Conservation (phyloP, 2,888 invertebrate genomes). For the Plemyria rubiginata region DNA sequence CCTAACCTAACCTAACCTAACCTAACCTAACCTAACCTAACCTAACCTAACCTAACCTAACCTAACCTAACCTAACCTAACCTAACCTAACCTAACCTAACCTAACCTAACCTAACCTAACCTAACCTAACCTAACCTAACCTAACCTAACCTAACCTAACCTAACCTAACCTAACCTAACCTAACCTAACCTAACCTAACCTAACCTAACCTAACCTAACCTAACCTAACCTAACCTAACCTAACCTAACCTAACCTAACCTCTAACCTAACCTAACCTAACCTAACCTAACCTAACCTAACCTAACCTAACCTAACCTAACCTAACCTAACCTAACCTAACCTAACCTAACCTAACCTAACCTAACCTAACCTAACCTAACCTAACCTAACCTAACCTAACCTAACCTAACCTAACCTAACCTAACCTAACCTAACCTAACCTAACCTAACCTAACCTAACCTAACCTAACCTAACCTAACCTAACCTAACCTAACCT, state of each 20-base stretch:
- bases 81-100: slow-evolving; percentile 35
- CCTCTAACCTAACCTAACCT: not conserved
- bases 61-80: slow-evolving; percentile 1
- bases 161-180: slow-evolving; percentile 34
- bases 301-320: slow-evolving; percentile 5
- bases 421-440: slow-evolving; percentile 1
- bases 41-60: slow-evolving; percentile 13
- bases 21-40: slow-evolving; percentile 40
- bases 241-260: slow-evolving; percentile 1
- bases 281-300: slow-evolving; percentile 5
- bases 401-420: slow-evolving; percentile 1
- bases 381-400: not conserved
- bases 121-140: slow-evolving; percentile 43
- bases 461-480: no score
- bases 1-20: slow-evolving; percentile 28
- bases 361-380: slow-evolving; percentile 8
- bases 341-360: slow-evolving; percentile 16
- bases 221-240: slow-evolving; percentile 3
- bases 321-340: slow-evolving; percentile 8
- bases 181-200: slow-evolving; percentile 37
- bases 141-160: slow-evolving; percentile 37
- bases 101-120: slow-evolving; percentile 29
- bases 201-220: slow-evolving; percentile 23
- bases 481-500: no score
- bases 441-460: no score